phyloP scores from a whole-genome alignment of 1,140 invertebrate species.

The Hypothenemus hampei region DNA sequence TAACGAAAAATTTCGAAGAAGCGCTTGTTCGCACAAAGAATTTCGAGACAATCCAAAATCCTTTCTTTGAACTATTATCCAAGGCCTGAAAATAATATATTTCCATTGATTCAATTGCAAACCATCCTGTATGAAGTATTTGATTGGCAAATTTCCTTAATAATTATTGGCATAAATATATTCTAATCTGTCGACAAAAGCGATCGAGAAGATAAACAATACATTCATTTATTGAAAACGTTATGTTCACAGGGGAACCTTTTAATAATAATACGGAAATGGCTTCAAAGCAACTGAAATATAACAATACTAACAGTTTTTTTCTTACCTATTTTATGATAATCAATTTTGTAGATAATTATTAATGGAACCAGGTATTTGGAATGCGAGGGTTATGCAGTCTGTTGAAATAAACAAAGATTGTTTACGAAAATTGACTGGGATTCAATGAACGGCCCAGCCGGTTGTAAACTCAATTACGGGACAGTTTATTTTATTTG shows the following conservation, averaged over 20 bases:
- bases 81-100: too few species aligned
- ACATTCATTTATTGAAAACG: too few species aligned
- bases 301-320: neutral
- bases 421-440: conserved; percentile 10
- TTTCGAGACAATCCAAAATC: too few species aligned
- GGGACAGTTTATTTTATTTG: conserved; percentile 8
- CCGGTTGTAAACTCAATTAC: conserved; percentile 25
- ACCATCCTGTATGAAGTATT: too few species aligned
- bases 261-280: conserved; percentile 3
- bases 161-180: too few species aligned
- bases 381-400: conserved; percentile 9
- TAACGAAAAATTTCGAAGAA: conserved; percentile 17
- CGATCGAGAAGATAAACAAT: too few species aligned
- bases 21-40: conserved; percentile 7
- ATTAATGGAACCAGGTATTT: neutral
- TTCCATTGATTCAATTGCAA: too few species aligned
- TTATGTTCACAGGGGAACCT: neutral
- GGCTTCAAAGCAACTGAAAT: neutral
- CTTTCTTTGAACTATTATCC: too few species aligned
- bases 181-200: too few species aligned
- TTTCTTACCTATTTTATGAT: neutral
- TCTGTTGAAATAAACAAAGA: conserved; percentile 13
- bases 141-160: too few species aligned
- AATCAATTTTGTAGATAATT: neutral
- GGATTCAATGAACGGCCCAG: conserved; percentile 17